Evolutionary conservation across 2,888 invertebrate genomes (phyloP), one percentile per base, ranked within the genome.

Genomic region (Lasius fuliginosus): DNA sequence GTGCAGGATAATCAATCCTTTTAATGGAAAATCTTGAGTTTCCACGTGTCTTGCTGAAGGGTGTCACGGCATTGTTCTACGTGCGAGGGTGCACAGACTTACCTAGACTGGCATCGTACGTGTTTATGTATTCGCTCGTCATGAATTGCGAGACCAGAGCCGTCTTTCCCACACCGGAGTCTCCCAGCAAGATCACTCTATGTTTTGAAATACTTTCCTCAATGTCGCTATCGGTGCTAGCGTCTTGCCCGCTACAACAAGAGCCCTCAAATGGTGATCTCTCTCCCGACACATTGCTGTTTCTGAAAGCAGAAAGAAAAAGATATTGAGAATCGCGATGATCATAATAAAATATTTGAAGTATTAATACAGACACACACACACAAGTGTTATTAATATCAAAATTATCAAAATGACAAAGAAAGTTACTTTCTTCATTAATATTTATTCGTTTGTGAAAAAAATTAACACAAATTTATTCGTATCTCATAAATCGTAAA

Each of bases 111-210:
- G 98, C 98, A 94, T 99, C 98, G 95, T 99, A 99, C 0, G 98
- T 98, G 95, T 98, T 98, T 97, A 98, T 98, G 94, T 99, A 98
- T 93, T 99, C 99, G 88, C 98, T 98, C 46, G 99, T 98, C 98
- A 98, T 98, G 94, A 99, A 98, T 94, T 99, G 99, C 0, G 98
- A 97, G 1, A 98, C 98, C 40, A 99, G 95, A 1, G 98, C 98
- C 0, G 98, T 98, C 95, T 99, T 99, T 3, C 99, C 99, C 23
- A 98, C 98, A 0, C 98, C 98, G 0, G 98, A 97, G 91, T 98
- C 98, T 0, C 97, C 98, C 5, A 98, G 95, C 94, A 98, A 96
- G 12, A 98, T 97, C 85, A 98, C 97, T n/a, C 98, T 96, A 94
- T 98, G 97, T 92, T 98, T 97, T 1, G 97, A 96, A 86, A 96